A percentile compares a stretch with the other conserved stretches of the same genome.
Conservation (phyloP, 1,140 invertebrate species). For the Subanguina moxae region DNA sequence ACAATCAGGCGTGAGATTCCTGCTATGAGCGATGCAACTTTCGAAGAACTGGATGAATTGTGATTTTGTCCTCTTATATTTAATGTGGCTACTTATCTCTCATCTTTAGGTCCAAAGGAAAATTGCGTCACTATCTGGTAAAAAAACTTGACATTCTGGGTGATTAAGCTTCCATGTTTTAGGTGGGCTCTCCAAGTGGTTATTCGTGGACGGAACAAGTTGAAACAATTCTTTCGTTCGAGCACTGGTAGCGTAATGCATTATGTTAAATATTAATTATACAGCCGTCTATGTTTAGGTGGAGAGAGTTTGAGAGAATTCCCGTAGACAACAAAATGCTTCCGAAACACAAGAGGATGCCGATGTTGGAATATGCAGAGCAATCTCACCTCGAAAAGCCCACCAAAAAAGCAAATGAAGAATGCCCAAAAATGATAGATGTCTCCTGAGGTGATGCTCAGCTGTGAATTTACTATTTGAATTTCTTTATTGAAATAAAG, state of each 20-base stretch:
- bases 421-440: background rate
- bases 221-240: constrained; percentile 52
- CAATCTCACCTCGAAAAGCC: background rate
- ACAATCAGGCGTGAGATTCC: constrained; percentile 55
- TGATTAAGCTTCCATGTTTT: constrained; percentile 5
- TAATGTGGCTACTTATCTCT: no score
- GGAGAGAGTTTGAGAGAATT: constrained; percentile 38
- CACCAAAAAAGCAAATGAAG: background rate
- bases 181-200: constrained; percentile 58
- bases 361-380: constrained; percentile 12
- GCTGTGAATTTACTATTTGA: background rate
- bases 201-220: constrained; percentile 55
- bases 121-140: constrained; percentile 43
- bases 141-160: no score
- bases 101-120: constrained; percentile 32
- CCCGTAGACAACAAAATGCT: constrained; percentile 53
- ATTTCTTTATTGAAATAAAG: background rate
- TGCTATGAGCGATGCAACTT: constrained; percentile 52
- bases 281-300: constrained; percentile 8
- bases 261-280: constrained; percentile 1
- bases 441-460: background rate
- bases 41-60: constrained; percentile 49
- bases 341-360: constrained; percentile 38
- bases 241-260: constrained; percentile 20
- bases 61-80: no score